phyloP scores from a whole-genome alignment of 2,797 vertebrate species.

The Diglossa cyanea region DNA sequence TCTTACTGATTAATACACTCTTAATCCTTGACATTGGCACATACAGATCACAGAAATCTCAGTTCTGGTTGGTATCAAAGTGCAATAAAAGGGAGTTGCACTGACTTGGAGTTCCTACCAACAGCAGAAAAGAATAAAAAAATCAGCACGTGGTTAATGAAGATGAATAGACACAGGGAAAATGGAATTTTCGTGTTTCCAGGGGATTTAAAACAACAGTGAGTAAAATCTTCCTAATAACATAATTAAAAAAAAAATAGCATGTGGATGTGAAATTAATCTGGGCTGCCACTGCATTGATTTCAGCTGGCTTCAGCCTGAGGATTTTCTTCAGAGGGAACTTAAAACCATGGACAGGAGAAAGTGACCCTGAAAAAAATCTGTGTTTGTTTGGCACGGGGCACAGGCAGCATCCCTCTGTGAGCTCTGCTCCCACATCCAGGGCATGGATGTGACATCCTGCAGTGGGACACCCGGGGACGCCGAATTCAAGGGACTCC shows the following conservation, averaged over 20 bases:
- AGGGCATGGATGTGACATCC: background rate
- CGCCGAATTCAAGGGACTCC: background rate
- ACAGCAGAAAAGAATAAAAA: slow-evolving; percentile 38
- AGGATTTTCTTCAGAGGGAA: background rate
- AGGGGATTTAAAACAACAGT: slow-evolving; percentile 49
- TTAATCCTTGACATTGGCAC: background rate
- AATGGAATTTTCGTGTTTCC: slow-evolving; percentile 60
- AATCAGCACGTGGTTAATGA: slow-evolving; percentile 27
- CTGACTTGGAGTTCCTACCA: slow-evolving; percentile 24
- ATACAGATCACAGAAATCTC: background rate
- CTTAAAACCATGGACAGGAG: background rate
- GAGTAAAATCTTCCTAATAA: slow-evolving; percentile 40
- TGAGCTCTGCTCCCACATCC: background rate
- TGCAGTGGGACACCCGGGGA: background rate
- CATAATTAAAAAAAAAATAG: background rate
- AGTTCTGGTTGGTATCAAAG: background rate
- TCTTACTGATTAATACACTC: background rate
- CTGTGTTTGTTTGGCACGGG: background rate
- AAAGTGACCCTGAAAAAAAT: background rate
- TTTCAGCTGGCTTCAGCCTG: background rate
- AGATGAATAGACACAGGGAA: slow-evolving; percentile 41
- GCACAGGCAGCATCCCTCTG: accelerated
- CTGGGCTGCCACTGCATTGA: background rate
- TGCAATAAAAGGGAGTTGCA: background rate
- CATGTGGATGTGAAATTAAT: slow-evolving; percentile 1